A percentile compares a stretch with the other conserved stretches of the same genome.
Conservation (phyloP, 2,113 vertebrate genomes). For the Pithys albifrons region DNA sequence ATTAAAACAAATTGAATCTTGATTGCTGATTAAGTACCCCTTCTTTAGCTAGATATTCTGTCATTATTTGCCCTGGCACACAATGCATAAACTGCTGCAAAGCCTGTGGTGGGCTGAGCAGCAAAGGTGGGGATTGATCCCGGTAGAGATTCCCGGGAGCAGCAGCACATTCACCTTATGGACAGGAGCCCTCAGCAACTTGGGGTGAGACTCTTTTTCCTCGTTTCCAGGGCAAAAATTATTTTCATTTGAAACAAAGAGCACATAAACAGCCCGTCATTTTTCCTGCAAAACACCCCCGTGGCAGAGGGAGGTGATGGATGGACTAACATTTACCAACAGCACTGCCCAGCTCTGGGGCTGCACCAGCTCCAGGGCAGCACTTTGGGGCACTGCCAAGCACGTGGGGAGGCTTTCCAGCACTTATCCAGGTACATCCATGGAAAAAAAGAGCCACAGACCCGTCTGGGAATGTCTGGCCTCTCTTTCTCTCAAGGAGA, state of each 20-base stretch:
- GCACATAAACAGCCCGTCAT: neutral
- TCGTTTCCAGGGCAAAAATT: conserved; percentile 35
- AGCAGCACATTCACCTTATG: conserved; percentile 77
- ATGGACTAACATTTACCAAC: neutral
- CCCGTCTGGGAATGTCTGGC: neutral
- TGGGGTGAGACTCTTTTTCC: neutral
- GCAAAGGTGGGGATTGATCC: conserved; percentile 65
- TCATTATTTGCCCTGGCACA: conserved; percentile 87
- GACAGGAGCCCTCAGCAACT: conserved; percentile 57
- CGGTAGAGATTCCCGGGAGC: conserved; percentile 66
- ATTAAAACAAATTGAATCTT: conserved; percentile 94
- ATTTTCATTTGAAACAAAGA: conserved; percentile 19
- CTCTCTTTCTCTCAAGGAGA: conserved; percentile 56
- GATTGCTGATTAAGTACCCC: conserved; percentile 93
- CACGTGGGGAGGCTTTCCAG: neutral
- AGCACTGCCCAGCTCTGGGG: neutral
- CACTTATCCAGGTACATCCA: neutral
- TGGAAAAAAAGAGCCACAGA: conserved; percentile 23
- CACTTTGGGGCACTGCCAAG: neutral
- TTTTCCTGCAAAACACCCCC: neutral
- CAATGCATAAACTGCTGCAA: conserved; percentile 85
- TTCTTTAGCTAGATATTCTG: conserved; percentile 89
- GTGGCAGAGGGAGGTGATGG: neutral
- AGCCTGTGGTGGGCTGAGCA: conserved; percentile 74
- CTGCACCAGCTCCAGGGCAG: neutral